These are phyloP conservation scores for Lamellibrachia luymesi DNA, from an alignment of 1,140 invertebrate genomes.

Conservation along the genomic window DNA sequence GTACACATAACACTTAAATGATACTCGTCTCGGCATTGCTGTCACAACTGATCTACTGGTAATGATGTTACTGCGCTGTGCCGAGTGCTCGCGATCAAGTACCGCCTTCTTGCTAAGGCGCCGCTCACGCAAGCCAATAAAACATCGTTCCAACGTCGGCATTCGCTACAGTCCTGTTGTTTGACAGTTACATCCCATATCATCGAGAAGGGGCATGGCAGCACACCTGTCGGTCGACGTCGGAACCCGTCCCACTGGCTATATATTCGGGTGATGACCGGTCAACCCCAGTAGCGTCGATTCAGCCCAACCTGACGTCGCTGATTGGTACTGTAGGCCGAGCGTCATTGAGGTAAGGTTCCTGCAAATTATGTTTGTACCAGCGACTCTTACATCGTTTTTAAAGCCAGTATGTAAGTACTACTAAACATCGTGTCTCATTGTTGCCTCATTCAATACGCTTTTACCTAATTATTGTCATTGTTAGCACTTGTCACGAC, in stretches of 20 bases:
- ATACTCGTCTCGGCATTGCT: too few relatives aligned
- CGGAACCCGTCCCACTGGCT: background rate
- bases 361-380: background rate
- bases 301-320: background rate
- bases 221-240: background rate
- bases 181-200: background rate
- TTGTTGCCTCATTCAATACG: too few relatives aligned
- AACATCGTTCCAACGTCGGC: background rate
- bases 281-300: background rate
- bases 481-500: too few relatives aligned
- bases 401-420: too few relatives aligned
- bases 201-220: background rate
- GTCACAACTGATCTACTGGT: too few relatives aligned
- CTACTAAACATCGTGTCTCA: too few relatives aligned
- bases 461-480: too few relatives aligned
- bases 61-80: background rate
- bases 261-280: background rate
- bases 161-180: background rate
- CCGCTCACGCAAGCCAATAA: background rate
- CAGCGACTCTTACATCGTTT: too few relatives aligned
- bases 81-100: background rate
- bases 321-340: background rate
- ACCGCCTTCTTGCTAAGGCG: background rate
- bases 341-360: background rate
- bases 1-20: too few relatives aligned